A percentile compares a stretch with the other conserved stretches of the same genome.
Conservation (phyloP, 1,140 invertebrate genomes). For the Aleiodes sp. region DNA sequence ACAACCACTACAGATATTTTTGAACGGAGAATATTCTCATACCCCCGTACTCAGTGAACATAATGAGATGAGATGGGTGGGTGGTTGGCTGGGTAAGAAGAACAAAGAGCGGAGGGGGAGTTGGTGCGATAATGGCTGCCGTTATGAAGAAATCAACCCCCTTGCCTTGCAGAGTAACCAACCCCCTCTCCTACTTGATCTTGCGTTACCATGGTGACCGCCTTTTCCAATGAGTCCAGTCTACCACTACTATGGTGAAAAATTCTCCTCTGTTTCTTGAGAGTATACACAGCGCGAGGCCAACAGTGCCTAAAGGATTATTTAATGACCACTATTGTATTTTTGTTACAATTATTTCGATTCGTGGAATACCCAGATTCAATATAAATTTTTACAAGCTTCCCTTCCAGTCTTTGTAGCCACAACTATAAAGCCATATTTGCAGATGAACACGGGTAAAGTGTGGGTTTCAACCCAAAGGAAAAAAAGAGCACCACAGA, state of each 20-base stretch:
- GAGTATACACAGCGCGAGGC: too few species aligned
- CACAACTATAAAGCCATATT: conserved; percentile 10
- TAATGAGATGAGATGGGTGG: conserved; percentile 55
- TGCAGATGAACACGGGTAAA: not conserved
- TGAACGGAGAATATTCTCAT: conserved; percentile 62
- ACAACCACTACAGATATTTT: conserved; percentile 45
- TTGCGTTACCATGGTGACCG: conserved; percentile 61
- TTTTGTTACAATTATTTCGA: not conserved
- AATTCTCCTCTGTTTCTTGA: not conserved
- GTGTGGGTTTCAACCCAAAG: not conserved
- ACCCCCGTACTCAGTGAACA: conserved; percentile 44
- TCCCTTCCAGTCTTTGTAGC: not conserved
- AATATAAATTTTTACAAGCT: not conserved
- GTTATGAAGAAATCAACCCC: conserved; percentile 66
- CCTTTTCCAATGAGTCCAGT: conserved; percentile 57
- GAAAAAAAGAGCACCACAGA: not conserved
- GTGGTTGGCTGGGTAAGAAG: not conserved
- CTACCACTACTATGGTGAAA: conserved; percentile 1
- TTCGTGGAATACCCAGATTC: not conserved
- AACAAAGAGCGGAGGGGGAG: conserved; percentile 31
- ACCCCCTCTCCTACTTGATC: conserved; percentile 50
- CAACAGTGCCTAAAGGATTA: not conserved
- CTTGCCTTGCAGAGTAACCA: conserved; percentile 28
- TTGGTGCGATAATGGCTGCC: conserved; percentile 63
- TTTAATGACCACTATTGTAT: not conserved